A percentile compares a stretch with the other conserved stretches of the same genome.
Evolutionary conservation across 2,113 vertebrate genomes (phyloP).

Genomic region (Oncorhynchus mykiss): DNA sequence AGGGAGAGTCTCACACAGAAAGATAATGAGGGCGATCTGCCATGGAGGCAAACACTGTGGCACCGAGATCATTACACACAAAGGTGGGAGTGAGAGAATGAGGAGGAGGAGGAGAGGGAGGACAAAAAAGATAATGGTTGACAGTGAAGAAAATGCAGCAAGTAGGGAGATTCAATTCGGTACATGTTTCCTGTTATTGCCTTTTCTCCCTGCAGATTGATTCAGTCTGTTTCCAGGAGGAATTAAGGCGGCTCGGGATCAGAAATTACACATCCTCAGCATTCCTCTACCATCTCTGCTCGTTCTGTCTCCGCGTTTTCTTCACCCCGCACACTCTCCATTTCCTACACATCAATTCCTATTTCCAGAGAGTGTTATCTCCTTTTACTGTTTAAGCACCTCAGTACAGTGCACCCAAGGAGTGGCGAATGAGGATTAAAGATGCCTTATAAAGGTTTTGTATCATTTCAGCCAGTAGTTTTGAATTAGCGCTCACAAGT

Average conservation of each 20-base stretch:
- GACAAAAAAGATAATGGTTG: constrained; percentile 2
- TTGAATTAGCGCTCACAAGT: too few species aligned
- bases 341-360: background rate
- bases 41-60: constrained; percentile 36
- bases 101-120: constrained; percentile 14
- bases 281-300: background rate
- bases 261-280: constrained; percentile 8
- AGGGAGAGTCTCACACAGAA: constrained; percentile 28
- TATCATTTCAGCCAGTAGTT: too few species aligned
- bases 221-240: background rate
- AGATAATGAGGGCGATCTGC: constrained; percentile 47
- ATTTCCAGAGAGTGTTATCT: background rate
- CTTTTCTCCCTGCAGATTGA: constrained; percentile 10
- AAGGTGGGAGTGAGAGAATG: background rate
- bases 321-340: too few species aligned
- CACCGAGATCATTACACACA: constrained; percentile 27
- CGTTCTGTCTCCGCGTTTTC: background rate
- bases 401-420: background rate
- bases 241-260: background rate
- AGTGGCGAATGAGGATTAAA: background rate
- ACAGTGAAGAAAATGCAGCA: background rate
- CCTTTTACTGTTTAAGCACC: background rate
- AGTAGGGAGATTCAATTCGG: too few species aligned
- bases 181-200: background rate
- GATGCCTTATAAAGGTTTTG: too few species aligned